Evolutionary conservation across 2,113 vertebrate species (phyloP).

Genomic region (Nesogale talazaci): DNA sequence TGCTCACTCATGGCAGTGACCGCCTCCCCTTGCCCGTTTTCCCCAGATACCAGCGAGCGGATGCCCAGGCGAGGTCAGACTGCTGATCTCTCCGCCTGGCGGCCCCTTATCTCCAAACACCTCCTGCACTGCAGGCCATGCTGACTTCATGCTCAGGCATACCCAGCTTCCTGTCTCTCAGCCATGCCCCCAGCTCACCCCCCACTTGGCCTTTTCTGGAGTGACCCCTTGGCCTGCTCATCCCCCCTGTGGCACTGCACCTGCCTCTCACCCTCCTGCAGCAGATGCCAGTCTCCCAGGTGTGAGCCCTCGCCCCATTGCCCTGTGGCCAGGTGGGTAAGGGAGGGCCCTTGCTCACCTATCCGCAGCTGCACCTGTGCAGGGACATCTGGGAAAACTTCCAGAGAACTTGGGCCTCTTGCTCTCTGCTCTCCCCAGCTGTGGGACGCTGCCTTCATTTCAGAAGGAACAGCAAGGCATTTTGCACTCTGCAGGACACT

Average conservation of each 20-base stretch:
- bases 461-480: neutral
- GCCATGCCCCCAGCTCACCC: neutral
- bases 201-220: neutral
- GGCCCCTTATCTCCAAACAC: neutral
- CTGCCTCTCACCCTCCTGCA: neutral
- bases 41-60: neutral
- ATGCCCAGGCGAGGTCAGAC: neutral
- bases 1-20: neutral
- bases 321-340: neutral
- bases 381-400: neutral
- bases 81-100: neutral
- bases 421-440: neutral
- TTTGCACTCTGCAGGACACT: rapidly evolving
- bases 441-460: neutral
- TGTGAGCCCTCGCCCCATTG: rapidly evolving
- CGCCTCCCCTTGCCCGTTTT: neutral
- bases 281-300: rapidly evolving
- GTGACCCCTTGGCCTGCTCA: neutral
- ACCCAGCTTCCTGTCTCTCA: neutral
- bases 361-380: neutral
- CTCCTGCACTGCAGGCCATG: neutral
- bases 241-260: neutral
- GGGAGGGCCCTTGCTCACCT: neutral
- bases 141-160: neutral
- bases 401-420: neutral